phyloP scores from a whole-genome alignment of 2,113 vertebrate species.

The Pedionomus torquatus region DNA sequence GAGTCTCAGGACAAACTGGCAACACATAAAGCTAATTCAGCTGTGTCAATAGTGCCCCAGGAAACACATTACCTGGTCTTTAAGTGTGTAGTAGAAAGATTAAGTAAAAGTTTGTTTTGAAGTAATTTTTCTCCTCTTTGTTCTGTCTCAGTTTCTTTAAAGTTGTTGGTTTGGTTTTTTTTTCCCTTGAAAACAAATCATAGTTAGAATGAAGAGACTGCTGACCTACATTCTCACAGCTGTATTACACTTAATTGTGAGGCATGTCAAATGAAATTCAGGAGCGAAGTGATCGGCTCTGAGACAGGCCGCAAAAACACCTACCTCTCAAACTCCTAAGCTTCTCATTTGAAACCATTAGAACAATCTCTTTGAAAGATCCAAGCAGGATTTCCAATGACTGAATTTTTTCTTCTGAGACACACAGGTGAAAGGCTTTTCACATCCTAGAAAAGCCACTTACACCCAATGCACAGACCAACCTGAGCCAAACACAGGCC shows the following conservation, averaged over 20 bases:
- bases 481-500: not conserved
- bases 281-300: not conserved
- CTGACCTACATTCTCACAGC: constrained; percentile 47
- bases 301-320: not conserved
- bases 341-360: not conserved
- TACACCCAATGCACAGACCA: not conserved
- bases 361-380: not conserved
- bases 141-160: constrained; percentile 32
- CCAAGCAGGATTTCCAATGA: not conserved
- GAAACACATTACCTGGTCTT: not conserved
- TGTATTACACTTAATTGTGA: constrained; percentile 12
- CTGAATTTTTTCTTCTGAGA: not conserved
- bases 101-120: constrained; percentile 42
- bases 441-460: not conserved
- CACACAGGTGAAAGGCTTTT: not conserved
- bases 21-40: not conserved
- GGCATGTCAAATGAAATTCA: not conserved
- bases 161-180: not conserved
- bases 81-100: not conserved
- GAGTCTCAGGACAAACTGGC: not conserved
- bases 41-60: not conserved
- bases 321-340: not conserved
- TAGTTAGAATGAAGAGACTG: not conserved
- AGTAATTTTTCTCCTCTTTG: constrained; percentile 32
- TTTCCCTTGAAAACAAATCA: constrained; percentile 31